Conservation (phyloP, 2,113 vertebrate genomes). For the Microcebus griseorufus region DNA sequence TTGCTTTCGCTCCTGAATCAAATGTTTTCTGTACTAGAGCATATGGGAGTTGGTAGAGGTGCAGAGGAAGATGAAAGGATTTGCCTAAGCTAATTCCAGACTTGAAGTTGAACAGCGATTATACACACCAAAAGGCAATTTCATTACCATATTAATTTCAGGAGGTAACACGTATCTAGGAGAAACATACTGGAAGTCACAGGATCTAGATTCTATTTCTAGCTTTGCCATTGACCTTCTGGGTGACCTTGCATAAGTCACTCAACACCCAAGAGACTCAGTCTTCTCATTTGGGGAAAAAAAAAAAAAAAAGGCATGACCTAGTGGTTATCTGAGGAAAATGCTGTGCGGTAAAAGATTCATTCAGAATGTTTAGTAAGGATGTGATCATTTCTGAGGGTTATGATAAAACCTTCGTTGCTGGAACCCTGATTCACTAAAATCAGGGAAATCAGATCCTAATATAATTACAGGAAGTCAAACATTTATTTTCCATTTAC, state of each 20-base stretch:
- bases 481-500: slow-evolving; percentile 5
- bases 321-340: slow-evolving; percentile 25
- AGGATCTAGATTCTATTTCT: slow-evolving; percentile 73
- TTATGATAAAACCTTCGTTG: not conserved
- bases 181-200: slow-evolving; percentile 66
- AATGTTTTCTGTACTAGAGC: slow-evolving; percentile 27
- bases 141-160: slow-evolving; percentile 74
- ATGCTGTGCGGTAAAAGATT: not conserved
- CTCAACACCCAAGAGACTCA: slow-evolving; percentile 57
- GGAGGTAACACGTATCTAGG: slow-evolving; percentile 42
- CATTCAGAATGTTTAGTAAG: not conserved
- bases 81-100: slow-evolving; percentile 58
- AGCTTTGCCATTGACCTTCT: slow-evolving; percentile 71
- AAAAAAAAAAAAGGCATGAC: not conserved
- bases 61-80: slow-evolving; percentile 55
- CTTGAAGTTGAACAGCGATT: slow-evolving; percentile 47
- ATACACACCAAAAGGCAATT: slow-evolving; percentile 54
- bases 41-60: slow-evolving; percentile 49
- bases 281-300: slow-evolving; percentile 16
- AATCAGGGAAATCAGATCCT: slow-evolving; percentile 34
- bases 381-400: not conserved
- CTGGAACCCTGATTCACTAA: not conserved
- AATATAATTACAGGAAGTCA: not conserved
- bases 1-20: slow-evolving; percentile 40
- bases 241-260: slow-evolving; percentile 63